Percentiles rank a stretch among this genome's conserved stretches.
Evolutionary conservation across 2,888 invertebrate species (phyloP).

Genomic region (Syrphus vitripennis): DNA sequence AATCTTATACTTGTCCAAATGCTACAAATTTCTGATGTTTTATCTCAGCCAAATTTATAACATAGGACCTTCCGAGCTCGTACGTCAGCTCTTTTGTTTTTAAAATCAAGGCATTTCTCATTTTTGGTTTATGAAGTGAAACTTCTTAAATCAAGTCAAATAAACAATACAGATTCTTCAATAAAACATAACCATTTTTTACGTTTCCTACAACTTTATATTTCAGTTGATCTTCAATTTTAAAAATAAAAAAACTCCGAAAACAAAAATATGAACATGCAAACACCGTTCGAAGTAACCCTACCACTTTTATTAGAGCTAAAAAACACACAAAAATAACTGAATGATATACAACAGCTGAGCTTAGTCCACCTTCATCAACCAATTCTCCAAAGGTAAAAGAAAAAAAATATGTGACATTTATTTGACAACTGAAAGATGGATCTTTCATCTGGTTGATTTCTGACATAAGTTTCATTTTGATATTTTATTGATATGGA

Average conservation of each 20-base stretch:
- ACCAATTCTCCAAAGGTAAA: background rate
- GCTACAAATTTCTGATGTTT: background rate
- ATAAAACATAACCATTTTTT: background rate
- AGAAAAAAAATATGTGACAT: slow-evolving; percentile 69
- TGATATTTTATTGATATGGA: slow-evolving; percentile 61
- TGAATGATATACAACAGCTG: slow-evolving; percentile 16
- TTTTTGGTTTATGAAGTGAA: background rate
- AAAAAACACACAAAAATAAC: background rate
- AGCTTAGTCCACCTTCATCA: background rate
- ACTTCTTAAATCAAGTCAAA: background rate
- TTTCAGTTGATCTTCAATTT: background rate
- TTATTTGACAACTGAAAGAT: slow-evolving; percentile 73
- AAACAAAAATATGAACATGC: background rate
- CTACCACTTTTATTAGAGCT: background rate
- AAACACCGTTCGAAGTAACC: no score
- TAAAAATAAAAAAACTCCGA: no score
- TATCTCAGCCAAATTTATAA: background rate
- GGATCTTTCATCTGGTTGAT: slow-evolving; percentile 71
- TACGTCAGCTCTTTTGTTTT: background rate
- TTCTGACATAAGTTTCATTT: slow-evolving; percentile 53
- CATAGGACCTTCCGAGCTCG: background rate
- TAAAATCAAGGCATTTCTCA: background rate
- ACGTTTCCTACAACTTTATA: background rate
- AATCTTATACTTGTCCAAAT: no score
- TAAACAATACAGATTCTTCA: background rate